phyloP scores from a whole-genome alignment of 2,797 vertebrate genomes.

The Catostomus latipinnis region DNA sequence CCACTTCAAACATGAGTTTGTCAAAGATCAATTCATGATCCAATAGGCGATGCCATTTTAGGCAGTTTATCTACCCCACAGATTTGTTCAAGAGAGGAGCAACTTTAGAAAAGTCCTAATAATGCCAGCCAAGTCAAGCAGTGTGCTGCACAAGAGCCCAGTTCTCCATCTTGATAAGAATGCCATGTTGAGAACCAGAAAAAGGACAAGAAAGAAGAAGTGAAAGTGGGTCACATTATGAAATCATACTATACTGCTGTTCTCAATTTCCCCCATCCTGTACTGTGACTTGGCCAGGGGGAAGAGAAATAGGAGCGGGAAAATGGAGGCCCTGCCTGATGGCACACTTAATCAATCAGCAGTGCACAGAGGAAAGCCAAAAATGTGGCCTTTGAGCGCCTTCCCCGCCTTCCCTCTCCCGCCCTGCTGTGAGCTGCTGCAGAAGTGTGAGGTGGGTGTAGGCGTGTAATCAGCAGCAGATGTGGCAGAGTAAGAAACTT shows the following conservation, averaged over 20 bases:
- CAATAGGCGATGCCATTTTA: not conserved
- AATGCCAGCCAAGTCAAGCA: slow-evolving; percentile 5
- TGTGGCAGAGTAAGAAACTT: slow-evolving; percentile 23
- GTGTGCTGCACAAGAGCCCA: slow-evolving; percentile 6
- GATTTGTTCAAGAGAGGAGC: not conserved
- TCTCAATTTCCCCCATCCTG: slow-evolving; percentile 40
- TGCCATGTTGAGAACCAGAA: slow-evolving; percentile 23
- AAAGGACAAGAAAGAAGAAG: slow-evolving; percentile 59
- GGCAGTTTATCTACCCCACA: not conserved
- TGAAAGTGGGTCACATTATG: slow-evolving; percentile 59
- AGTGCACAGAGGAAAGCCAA: slow-evolving; percentile 22
- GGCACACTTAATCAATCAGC: slow-evolving; percentile 16
- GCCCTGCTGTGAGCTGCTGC: slow-evolving; percentile 15
- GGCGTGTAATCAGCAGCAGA: slow-evolving; percentile 54
- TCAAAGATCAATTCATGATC: not conserved
- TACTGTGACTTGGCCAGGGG: slow-evolving; percentile 17
- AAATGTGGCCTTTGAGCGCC: slow-evolving; percentile 14
- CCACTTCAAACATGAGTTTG: not conserved
- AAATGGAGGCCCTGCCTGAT: slow-evolving; percentile 47
- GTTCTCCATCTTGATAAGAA: slow-evolving; percentile 18
- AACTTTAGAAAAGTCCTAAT: slow-evolving; percentile 11
- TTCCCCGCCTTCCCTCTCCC: slow-evolving; percentile 12
- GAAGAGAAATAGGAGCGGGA: slow-evolving; percentile 26
- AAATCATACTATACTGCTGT: slow-evolving; percentile 46
- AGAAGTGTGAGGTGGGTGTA: slow-evolving; percentile 26